These are phyloP conservation scores for Urocitellus parryii DNA, from an alignment of 2,113 vertebrate genomes.

Conservation along the genomic window DNA sequence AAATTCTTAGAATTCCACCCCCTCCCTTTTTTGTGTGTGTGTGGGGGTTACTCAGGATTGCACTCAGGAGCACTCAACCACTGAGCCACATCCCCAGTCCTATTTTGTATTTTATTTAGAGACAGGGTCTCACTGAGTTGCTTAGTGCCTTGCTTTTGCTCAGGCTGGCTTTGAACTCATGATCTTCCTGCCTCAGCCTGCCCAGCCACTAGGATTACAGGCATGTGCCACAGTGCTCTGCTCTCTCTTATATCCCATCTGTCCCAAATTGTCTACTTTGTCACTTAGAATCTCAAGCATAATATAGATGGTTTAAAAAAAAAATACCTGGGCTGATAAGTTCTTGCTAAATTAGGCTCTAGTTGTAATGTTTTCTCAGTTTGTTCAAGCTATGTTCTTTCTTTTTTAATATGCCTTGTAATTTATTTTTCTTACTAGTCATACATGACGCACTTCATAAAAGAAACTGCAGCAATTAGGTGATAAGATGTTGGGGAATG, in stretches of 20 bases:
- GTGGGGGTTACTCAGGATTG: no score
- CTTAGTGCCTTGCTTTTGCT: no score
- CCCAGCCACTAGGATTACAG: no score
- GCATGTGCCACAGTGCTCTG: no score
- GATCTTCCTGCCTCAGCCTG: no score
- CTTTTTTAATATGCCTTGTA: background rate
- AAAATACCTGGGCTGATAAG: background rate
- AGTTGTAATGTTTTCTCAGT: background rate
- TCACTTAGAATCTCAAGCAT: background rate
- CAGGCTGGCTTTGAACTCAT: no score
- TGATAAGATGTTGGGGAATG: background rate
- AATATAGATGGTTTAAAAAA: background rate
- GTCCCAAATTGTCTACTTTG: background rate
- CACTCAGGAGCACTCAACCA: no score
- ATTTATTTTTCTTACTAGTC: background rate
- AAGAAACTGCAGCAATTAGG: background rate
- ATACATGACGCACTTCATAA: background rate
- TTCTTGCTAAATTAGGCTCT: background rate
- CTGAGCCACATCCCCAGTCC: no score
- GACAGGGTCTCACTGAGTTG: no score
- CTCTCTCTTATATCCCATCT: background rate
- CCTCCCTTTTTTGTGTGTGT: no score
- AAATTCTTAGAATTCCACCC: background rate
- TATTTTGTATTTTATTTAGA: no score
- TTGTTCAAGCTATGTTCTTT: background rate